These are phyloP conservation scores for Melanostoma mellinum DNA, from an alignment of 2,888 invertebrate genomes.

Conservation along the genomic window DNA sequence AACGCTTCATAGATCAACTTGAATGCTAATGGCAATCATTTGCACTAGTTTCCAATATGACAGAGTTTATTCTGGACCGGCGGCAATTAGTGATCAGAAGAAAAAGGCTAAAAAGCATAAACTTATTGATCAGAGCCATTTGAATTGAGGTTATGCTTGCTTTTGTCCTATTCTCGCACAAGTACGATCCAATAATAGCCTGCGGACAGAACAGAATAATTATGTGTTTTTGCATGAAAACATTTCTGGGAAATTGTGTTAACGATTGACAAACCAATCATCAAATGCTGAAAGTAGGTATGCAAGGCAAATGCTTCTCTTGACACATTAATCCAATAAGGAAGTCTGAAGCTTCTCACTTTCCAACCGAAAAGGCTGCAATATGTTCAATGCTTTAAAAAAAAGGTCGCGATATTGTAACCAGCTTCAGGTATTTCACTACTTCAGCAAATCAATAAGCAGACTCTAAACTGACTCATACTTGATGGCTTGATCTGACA, in stretches of 20 bases:
- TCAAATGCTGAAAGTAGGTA: no score
- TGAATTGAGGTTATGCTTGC: slow-evolving; percentile 58
- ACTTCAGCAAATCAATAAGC: no score
- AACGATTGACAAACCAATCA: slow-evolving; percentile 18
- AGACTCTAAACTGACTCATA: no score
- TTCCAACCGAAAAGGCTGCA: no score
- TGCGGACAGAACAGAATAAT: slow-evolving; percentile 7
- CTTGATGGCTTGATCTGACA: no score
- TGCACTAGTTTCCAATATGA: slow-evolving; percentile 60
- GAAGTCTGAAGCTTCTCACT: no score
- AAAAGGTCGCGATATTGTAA: no score
- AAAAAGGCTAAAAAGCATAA: slow-evolving; percentile 3
- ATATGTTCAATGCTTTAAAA: no score
- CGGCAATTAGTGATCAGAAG: slow-evolving; percentile 48
- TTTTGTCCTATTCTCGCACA: slow-evolving; percentile 56
- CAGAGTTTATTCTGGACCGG: slow-evolving; percentile 42
- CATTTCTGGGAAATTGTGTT: slow-evolving; percentile 33
- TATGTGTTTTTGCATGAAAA: slow-evolving; percentile 7
- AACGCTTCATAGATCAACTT: slow-evolving; percentile 65
- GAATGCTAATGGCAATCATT: slow-evolving; percentile 67
- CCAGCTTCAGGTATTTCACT: no score
- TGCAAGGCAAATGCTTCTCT: no score
- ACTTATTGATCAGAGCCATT: background rate
- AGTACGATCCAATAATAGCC: slow-evolving; percentile 33
- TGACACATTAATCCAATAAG: no score